These are phyloP conservation scores for Spermophilus dauricus DNA, from an alignment of 2,113 vertebrate species.

Conservation along the genomic window DNA sequence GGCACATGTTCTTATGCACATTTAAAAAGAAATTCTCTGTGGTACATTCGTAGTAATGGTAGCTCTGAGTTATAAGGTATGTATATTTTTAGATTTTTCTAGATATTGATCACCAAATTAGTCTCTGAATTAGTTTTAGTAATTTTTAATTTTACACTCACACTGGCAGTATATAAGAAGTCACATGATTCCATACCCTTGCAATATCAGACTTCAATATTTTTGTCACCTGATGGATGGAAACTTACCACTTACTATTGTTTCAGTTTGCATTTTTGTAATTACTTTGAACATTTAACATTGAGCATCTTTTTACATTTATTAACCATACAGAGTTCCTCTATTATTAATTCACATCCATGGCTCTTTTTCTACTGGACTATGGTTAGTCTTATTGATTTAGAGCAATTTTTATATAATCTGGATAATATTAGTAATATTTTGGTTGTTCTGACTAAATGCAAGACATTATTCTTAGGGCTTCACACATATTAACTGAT, in stretches of 20 bases:
- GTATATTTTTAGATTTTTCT: conserved; percentile 31
- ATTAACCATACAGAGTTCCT: neutral
- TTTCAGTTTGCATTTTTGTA: conserved; percentile 20
- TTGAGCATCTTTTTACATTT: neutral
- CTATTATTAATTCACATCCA: neutral
- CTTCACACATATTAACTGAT: conserved; percentile 22
- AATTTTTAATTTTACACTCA: conserved; percentile 1
- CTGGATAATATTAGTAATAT: neutral
- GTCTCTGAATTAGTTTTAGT: neutral
- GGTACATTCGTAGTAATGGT: neutral
- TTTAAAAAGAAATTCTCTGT: neutral
- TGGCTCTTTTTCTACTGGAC: neutral
- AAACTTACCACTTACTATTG: neutral
- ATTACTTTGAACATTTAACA: neutral
- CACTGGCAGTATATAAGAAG: neutral
- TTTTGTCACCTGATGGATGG: neutral
- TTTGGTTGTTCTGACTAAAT: neutral
- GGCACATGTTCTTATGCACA: neutral
- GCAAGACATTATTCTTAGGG: neutral
- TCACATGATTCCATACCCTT: neutral
- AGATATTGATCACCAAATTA: neutral
- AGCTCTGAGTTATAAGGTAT: neutral
- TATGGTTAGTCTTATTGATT: neutral
- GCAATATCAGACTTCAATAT: neutral
- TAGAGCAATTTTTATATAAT: neutral